phyloP scores from a whole-genome alignment of 92 coral and sea anemone genomes.

The Paragorgia papillata region DNA sequence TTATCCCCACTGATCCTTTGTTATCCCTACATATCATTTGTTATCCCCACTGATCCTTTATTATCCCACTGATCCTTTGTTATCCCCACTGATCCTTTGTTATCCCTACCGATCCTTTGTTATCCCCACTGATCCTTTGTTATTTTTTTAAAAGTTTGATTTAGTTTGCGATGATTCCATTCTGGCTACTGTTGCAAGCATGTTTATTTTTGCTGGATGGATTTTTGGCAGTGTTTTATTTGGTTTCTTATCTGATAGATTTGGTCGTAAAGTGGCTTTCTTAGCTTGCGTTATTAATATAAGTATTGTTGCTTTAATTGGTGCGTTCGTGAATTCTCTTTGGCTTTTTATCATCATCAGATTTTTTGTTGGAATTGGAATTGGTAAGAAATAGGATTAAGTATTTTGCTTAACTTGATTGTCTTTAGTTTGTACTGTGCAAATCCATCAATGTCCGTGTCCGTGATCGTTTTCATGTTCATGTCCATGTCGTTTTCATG shows the following conservation, averaged over 20 bases:
- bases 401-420: no score
- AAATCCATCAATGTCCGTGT: no score
- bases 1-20: no score
- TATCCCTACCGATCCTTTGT: neutral
- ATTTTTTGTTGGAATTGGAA: conserved; percentile 61
- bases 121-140: no score
- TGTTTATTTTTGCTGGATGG: conserved; percentile 66
- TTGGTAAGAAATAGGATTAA: conserved; percentile 51
- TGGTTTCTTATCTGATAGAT: conserved; percentile 69
- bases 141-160: conserved; percentile 50
- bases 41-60: no score
- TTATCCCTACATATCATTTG: no score
- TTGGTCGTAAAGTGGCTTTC: conserved; percentile 66
- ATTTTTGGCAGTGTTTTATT: conserved; percentile 58
- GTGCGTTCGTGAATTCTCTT: conserved; percentile 60
- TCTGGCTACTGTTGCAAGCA: conserved; percentile 54
- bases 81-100: no score
- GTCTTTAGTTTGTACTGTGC: no score
- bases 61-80: no score
- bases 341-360: conserved; percentile 61
- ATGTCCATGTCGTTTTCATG: no score
- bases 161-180: conserved; percentile 60
- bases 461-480: no score
- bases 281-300: conserved; percentile 56
- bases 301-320: conserved; percentile 54